Evolutionary conservation across 2,797 vertebrate genomes (phyloP).

Genomic region (Lateolabrax maculatus): DNA sequence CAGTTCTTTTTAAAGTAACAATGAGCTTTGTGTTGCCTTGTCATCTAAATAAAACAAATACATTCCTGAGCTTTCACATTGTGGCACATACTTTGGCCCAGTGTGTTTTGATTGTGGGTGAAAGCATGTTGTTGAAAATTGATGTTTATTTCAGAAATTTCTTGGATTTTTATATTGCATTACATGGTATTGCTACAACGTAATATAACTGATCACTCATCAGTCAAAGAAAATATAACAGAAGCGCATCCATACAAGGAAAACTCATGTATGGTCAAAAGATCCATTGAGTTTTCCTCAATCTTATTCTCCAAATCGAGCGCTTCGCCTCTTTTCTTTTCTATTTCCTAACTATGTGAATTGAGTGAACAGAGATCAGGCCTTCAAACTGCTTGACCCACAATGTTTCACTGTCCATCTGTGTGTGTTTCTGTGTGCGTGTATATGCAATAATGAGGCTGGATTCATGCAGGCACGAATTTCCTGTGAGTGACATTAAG

Average conservation of each 20-base stretch:
- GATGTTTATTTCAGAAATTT: not conserved
- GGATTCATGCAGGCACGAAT: constrained; percentile 54
- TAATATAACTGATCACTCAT: not conserved
- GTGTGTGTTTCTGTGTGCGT: not conserved
- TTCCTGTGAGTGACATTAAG: constrained; percentile 68
- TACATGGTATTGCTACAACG: not conserved
- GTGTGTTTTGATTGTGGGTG: not conserved
- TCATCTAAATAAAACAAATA: constrained; percentile 16
- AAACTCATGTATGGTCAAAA: not conserved
- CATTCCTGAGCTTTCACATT: constrained; percentile 10
- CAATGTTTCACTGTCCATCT: constrained; percentile 8
- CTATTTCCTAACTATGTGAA: not conserved
- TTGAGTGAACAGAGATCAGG: constrained; percentile 5
- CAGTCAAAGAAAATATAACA: not conserved
- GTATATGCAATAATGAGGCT: constrained; percentile 43
- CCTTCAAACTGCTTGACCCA: constrained; percentile 36
- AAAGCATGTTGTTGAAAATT: not conserved
- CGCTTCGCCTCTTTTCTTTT: not conserved
- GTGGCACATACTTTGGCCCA: not conserved
- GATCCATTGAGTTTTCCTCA: not conserved
- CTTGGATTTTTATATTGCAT: not conserved
- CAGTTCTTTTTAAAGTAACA: constrained; percentile 27
- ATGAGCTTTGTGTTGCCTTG: constrained; percentile 45
- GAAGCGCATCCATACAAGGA: not conserved
- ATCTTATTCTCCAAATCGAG: not conserved